A percentile compares a stretch with the other conserved stretches of the same genome.
These are phyloP conservation scores for Ranitomeya imitator DNA, from an alignment of 2,113 vertebrate genomes.

Conservation along the genomic window DNA sequence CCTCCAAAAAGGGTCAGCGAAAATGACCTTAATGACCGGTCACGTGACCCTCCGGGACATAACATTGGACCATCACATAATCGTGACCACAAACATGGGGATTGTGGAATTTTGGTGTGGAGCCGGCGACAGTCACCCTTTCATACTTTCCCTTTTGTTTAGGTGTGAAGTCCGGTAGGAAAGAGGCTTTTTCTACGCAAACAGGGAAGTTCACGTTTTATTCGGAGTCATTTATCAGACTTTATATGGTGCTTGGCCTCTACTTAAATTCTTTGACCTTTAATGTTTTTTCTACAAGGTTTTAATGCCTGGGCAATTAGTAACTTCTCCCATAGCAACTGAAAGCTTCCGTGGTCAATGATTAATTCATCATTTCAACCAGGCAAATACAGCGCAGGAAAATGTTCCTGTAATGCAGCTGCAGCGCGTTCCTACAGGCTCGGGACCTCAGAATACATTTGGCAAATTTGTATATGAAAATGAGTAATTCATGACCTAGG, in stretches of 20 bases:
- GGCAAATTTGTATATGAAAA: not conserved
- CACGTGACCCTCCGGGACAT: not conserved
- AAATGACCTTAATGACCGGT: not conserved
- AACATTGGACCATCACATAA: not conserved
- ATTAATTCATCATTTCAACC: conserved; percentile 12
- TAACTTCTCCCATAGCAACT: conserved; percentile 24
- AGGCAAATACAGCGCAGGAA: not conserved
- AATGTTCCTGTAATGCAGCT: not conserved
- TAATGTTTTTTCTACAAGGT: not conserved
- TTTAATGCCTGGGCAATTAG: conserved; percentile 16
- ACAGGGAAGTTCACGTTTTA: not conserved
- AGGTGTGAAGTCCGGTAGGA: not conserved
- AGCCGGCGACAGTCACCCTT: not conserved
- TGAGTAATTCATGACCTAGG: not conserved
- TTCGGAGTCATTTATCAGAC: not conserved
- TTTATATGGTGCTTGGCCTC: conserved; percentile 8
- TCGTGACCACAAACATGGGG: not conserved
- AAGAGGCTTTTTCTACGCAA: not conserved
- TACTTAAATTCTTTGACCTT: not conserved
- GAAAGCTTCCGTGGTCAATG: not conserved
- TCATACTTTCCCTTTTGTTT: conserved; percentile 12
- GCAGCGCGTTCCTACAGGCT: not conserved
- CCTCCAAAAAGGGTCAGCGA: not conserved
- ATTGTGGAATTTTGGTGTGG: not conserved
- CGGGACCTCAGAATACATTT: not conserved